phyloP scores from a whole-genome alignment of 2,113 vertebrate genomes.

The Damaliscus lunatus region DNA sequence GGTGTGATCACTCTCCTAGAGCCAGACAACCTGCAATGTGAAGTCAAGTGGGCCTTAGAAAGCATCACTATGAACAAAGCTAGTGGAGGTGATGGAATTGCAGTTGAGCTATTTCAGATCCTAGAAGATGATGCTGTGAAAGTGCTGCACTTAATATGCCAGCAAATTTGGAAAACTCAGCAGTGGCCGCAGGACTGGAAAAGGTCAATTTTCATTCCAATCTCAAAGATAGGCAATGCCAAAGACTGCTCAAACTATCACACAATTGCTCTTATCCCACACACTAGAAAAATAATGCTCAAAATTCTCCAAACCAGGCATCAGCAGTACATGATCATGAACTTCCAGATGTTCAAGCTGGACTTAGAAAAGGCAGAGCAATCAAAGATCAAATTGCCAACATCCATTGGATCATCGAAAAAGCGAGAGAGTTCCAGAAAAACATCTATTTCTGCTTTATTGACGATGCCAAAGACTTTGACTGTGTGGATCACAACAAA shows the following conservation, averaged over 20 bases:
- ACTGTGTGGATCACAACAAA: neutral
- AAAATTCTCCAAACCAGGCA: neutral
- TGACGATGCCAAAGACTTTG: neutral
- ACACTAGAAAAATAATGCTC: neutral
- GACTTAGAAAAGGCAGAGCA: neutral
- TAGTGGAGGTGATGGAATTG: neutral
- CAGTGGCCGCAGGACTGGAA: neutral
- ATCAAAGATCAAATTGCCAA: neutral
- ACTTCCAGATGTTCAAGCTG: neutral
- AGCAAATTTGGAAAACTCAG: neutral
- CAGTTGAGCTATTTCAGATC: neutral
- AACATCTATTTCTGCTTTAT: neutral
- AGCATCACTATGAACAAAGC: accelerated
- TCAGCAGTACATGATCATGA: neutral
- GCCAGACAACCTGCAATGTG: neutral
- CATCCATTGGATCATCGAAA: accelerated
- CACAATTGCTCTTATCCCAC: neutral
- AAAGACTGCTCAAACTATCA: neutral
- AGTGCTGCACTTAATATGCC: neutral
- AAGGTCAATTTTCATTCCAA: neutral
- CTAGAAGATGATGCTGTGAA: neutral
- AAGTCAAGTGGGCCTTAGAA: neutral
- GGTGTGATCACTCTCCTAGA: neutral
- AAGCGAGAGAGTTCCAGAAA: neutral
- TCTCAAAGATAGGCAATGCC: neutral